phyloP scores from a whole-genome alignment of 53 echinoderm and acorn worm species.

The Temnopleurus reevesii region DNA sequence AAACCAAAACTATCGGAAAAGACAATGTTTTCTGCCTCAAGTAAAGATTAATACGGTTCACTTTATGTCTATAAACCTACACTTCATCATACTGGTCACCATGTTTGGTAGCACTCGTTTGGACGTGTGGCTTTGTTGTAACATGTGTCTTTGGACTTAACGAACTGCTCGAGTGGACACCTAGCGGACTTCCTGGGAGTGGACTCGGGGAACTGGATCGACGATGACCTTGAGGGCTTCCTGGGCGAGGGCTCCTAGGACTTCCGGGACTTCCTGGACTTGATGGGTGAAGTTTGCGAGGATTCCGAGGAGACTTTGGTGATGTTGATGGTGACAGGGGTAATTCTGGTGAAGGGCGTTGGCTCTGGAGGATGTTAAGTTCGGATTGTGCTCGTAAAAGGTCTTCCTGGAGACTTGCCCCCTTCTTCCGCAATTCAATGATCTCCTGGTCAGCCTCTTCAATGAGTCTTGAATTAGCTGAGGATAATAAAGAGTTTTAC shows the following conservation, averaged over 20 bases:
- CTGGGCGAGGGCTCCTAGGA: background rate
- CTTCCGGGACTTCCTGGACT: too few relatives aligned
- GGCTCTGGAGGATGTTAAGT: background rate
- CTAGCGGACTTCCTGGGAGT: background rate
- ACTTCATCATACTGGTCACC: background rate
- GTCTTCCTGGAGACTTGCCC: background rate
- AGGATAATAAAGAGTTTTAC: too few relatives aligned
- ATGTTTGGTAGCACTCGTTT: background rate
- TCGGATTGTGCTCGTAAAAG: background rate
- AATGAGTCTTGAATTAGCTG: background rate
- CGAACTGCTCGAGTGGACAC: background rate
- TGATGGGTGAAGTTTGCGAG: background rate
- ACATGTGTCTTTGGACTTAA: background rate
- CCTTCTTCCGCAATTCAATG: background rate
- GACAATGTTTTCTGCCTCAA: too few relatives aligned
- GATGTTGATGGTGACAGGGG: background rate
- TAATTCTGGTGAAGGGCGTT: background rate
- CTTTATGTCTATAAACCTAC: too few relatives aligned
- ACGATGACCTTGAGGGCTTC: background rate
- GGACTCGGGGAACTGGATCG: background rate
- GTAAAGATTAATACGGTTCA: too few relatives aligned
- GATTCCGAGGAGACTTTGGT: background rate
- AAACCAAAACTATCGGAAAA: too few relatives aligned
- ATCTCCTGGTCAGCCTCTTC: conserved; percentile 2
- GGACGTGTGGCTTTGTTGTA: background rate